phyloP scores from a whole-genome alignment of 2,888 invertebrate species.

The Conomelus anceps region DNA sequence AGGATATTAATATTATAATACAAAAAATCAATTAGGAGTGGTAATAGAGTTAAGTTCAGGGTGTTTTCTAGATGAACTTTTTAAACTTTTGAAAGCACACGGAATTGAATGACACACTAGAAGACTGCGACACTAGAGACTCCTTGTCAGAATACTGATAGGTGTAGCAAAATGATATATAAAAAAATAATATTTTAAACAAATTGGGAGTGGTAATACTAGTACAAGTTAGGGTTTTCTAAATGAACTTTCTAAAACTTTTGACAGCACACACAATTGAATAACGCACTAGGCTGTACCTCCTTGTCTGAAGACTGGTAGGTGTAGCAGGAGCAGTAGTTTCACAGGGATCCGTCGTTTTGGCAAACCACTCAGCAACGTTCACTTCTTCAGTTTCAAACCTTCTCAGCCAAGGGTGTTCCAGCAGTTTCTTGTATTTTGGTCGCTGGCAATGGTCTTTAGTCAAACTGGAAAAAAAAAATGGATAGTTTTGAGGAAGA shows the following conservation, averaged over 20 bases:
- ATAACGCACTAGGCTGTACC: not conserved
- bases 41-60: no score
- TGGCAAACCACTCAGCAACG: conserved; percentile 78
- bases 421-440: conserved; percentile 85
- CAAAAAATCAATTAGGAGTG: no score
- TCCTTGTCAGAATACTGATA: no score
- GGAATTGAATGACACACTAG: no score
- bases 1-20: no score
- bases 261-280: not conserved
- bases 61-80: no score
- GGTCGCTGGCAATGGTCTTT: conserved; percentile 91
- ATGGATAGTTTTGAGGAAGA: no score
- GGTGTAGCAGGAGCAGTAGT: conserved; percentile 10
- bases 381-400: conserved; percentile 63
- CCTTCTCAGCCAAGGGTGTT: conserved; percentile 78
- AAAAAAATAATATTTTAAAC: no score
- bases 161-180: no score
- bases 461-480: conserved; percentile 61
- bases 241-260: not conserved
- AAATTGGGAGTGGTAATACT: no score
- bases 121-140: no score
- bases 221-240: not conserved
- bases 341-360: conserved; percentile 26
- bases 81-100: no score
- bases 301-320: conserved; percentile 5